Evolutionary conservation across 2,113 vertebrate genomes (phyloP).

Genomic region (Ophthalmolycus amberensis): DNA sequence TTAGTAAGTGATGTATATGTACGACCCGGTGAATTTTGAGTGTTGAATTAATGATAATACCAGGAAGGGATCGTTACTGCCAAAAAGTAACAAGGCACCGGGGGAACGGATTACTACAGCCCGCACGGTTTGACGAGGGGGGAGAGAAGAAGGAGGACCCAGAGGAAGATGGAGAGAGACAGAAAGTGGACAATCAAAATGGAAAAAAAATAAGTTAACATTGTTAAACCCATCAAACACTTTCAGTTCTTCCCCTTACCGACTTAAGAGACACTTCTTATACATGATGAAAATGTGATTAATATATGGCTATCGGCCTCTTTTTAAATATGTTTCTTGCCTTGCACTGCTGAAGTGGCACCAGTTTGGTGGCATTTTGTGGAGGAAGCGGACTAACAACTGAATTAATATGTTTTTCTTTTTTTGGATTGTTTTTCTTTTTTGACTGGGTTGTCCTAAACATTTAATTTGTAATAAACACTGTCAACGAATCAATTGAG

Average conservation of each 20-base stretch:
- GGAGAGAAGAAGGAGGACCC: neutral
- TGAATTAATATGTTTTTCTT: constrained; percentile 22
- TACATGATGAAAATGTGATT: constrained; percentile 54
- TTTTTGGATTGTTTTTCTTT: neutral
- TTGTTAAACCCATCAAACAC: constrained; percentile 33
- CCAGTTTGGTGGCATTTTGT: constrained; percentile 29
- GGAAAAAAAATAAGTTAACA: neutral
- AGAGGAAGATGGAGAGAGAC: constrained; percentile 67
- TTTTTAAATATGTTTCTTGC: constrained; percentile 26
- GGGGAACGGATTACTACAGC: constrained; percentile 94
- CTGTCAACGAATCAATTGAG: constrained; percentile 63
- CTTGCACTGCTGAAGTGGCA: constrained; percentile 55
- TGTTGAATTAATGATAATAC: constrained; percentile 91
- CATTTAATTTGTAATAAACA: constrained; percentile 83
- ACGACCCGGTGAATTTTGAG: constrained; percentile 86
- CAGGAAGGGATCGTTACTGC: constrained; percentile 81
- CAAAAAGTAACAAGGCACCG: constrained; percentile 95
- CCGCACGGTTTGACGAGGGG: constrained; percentile 52
- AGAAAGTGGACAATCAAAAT: constrained; percentile 81
- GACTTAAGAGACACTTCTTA: constrained; percentile 12
- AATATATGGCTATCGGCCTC: constrained; percentile 31
- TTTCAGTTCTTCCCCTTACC: constrained; percentile 23
- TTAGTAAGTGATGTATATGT: constrained; percentile 93
- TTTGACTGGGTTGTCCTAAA: constrained; percentile 62
- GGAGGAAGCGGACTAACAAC: constrained; percentile 30